Evolutionary conservation across 2,888 invertebrate genomes (phyloP).

Genomic region (Andrena dorsata): DNA sequence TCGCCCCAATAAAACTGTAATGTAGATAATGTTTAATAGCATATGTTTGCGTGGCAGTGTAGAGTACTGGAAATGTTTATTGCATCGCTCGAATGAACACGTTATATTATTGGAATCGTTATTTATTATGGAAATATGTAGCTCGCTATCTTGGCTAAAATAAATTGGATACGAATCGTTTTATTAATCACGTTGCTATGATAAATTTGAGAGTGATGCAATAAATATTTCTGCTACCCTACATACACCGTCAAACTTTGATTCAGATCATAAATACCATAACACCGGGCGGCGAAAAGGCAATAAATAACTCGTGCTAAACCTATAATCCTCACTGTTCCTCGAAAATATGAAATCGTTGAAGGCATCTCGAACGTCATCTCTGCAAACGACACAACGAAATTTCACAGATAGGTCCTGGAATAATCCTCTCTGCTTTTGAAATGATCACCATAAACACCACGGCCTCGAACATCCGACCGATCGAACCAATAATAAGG

Average conservation of each 20-base stretch:
- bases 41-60: no score
- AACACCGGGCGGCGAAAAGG: neutral
- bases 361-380: neutral
- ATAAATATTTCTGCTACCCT: no score
- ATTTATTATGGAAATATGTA: no score
- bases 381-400: neutral
- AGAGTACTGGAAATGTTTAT: no score
- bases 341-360: neutral
- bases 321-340: neutral
- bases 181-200: no score
- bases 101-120: no score
- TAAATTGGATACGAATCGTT: no score
- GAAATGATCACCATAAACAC: constrained; percentile 4
- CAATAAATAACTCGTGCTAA: neutral
- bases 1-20: no score
- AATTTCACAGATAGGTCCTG: neutral
- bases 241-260: neutral
- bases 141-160: no score
- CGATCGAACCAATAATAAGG: constrained; percentile 30
- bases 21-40: no score
- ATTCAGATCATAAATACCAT: neutral
- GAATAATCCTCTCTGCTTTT: neutral
- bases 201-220: no score
- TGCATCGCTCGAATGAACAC: no score
- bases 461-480: neutral